Evolutionary conservation across 2,797 vertebrate species (phyloP), one percentile per base, ranked within the genome.

Genomic region (Orestias chungarensis): DNA sequence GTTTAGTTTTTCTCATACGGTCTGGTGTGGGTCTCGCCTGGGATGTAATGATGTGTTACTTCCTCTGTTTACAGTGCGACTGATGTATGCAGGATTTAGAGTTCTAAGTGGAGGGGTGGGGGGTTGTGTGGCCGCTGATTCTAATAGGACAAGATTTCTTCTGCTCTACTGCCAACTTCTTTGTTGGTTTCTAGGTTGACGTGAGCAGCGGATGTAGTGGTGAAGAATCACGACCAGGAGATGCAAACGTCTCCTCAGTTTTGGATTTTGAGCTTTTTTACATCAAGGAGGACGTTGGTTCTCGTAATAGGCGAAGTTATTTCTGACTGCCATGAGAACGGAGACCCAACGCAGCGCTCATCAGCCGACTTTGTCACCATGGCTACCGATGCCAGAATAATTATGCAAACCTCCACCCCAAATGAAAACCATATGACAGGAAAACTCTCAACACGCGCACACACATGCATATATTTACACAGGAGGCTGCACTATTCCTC

Each of bases 361-460:
- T 77, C 87, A 82, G 65, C 83, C 75, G 57, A 57, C 80, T 75
- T 84, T 82, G 87, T 91, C 87, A 82, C 87, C 86, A 75, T 72
- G 71, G 82, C 81, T 78, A 87, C 88, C 15, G 87, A 85, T 87
- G 92, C 91, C 89, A 88, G 81, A 87, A 84, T 86, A 82, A 87
- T 91, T 88, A 87, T 82, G 83, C 85, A 79, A 88, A 90, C 87
- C 86, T 86, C 88, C 75, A 40, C 70, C 82, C 85, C 81, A 88
- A 91, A 92, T 91, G 82, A 86, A 85, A 91, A 90, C 89, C 91
- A 90, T 82, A 91, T 91, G 90, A 89, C 82, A 78, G 79, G 64
- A 73, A 82, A 80, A 86, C 72, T 69, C 62, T 64, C 42, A 50
- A 61, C 74, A 72, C 76, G 70, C 74, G 76, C 81, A 67, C 73